Evolutionary conservation across 37 sponge, comb jelly and placozoan species (phyloP), one percentile per base, ranked within the genome.

Genomic region (Trichoplax adhaerens): DNA sequence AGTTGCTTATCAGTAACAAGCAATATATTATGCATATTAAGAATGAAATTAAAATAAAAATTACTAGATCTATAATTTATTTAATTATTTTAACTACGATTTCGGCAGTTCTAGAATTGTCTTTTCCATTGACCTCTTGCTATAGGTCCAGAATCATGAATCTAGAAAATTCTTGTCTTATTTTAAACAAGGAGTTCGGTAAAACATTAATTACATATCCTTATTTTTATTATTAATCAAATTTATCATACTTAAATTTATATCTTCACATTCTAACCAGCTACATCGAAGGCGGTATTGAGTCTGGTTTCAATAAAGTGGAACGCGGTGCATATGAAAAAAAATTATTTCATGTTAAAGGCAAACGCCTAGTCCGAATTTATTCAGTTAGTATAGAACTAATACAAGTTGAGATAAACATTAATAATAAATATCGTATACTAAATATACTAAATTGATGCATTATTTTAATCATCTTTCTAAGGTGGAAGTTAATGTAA

Each of bases 141-240:
- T 60, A n/a, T 60, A n/a, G 10, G 62, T 89, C 54, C 94, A 94
- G 81, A 58, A 68, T 50, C 91, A 94, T 75, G 94, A 94, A 82
- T 82, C 83, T 57, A 74, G 79, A 62, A 53, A 76, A 79, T 94
- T 94, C 83, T 55, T 83, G 50, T 84, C 90, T 48, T 71, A 80
- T 72, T 94, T 94, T 81, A 78, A 88, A 52, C 83, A 79, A 52
- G 89, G 87, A 1, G 71, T 89, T 4, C 77, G 76, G 78, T 78
- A 60, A 77, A 78, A n/a, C n/a, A n/a, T n/a, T n/a, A n/a, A n/a
- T n/a, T n/a, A n/a, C n/a, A n/a, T n/a, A n/a, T n/a, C n/a, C n/a
- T 67, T 47, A 47, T 67, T 7, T 67, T 67, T n/a, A 7, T 50
- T 67, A 67, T n/a, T n/a, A 7, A n/a, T 10, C 7, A 48, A 7